Evolutionary conservation across 2,888 invertebrate genomes (phyloP).

Genomic region (Caenorhabditis angaria): DNA sequence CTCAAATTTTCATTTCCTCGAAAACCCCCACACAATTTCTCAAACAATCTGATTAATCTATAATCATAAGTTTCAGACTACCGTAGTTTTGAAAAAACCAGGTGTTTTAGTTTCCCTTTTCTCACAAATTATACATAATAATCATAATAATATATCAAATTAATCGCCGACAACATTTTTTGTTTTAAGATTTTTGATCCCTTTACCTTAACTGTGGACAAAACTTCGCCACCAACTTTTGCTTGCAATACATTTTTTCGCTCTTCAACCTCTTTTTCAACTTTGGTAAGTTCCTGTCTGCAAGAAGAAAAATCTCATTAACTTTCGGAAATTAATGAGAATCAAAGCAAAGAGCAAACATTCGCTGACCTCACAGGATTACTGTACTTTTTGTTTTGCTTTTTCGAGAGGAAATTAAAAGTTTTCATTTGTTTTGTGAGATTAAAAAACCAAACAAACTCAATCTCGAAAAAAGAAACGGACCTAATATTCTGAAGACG

Average conservation of each 20-base stretch:
- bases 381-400: conserved; percentile 7
- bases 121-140: no score
- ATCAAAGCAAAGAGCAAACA: neutral
- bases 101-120: no score
- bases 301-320: conserved; percentile 10
- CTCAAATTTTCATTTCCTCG: conserved; percentile 1
- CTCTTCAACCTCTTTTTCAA: conserved; percentile 32
- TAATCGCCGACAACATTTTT: no score
- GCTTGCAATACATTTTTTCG: conserved; percentile 26
- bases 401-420: conserved; percentile 22
- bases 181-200: neutral
- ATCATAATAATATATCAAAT: no score
- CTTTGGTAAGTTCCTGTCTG: conserved; percentile 35
- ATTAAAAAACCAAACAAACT: conserved; percentile 20
- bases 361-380: neutral
- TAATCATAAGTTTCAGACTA: no score
- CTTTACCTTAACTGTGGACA: conserved; percentile 37
- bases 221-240: conserved; percentile 39
- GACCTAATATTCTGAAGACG: conserved; percentile 79
- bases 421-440: conserved; percentile 14
- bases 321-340: conserved; percentile 6
- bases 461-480: conserved; percentile 51
- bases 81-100: no score
- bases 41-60: no score
- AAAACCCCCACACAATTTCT: no score